These are phyloP conservation scores for Bhutanitis thaidina DNA, from an alignment of 2,888 invertebrate species.

Conservation along the genomic window DNA sequence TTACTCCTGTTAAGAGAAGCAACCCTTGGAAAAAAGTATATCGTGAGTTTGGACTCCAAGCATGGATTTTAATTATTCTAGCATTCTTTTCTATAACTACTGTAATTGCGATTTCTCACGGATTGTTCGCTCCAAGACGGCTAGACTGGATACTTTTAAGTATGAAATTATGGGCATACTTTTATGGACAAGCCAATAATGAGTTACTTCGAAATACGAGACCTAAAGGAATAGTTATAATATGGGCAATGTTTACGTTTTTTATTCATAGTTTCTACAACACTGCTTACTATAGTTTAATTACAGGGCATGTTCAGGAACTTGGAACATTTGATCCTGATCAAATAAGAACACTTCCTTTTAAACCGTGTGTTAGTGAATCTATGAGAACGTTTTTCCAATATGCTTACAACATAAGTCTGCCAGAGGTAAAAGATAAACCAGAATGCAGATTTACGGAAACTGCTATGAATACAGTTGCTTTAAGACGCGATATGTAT, in stretches of 20 bases:
- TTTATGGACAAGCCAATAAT: conserved; percentile 38
- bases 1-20: conserved; percentile 35
- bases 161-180: conserved; percentile 46
- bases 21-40: conserved; percentile 48
- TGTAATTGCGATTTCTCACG: conserved; percentile 23
- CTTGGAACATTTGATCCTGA: conserved; percentile 28
- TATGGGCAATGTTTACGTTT: conserved; percentile 57
- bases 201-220: conserved; percentile 35
- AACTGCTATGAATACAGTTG: conserved; percentile 37
- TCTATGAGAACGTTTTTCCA: conserved; percentile 35
- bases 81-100: conserved; percentile 30
- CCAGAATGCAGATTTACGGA: conserved; percentile 36
- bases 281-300: conserved; percentile 47
- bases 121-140: conserved; percentile 25
- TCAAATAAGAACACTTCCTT: conserved; percentile 34
- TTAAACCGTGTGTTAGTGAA: conserved; percentile 44
- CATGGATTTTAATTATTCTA: conserved; percentile 45
- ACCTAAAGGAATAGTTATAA: conserved; percentile 38
- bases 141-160: conserved; percentile 29
- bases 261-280: conserved; percentile 53
- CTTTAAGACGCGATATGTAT: conserved; percentile 34
- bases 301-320: conserved; percentile 39
- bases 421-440: conserved; percentile 33
- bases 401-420: conserved; percentile 38
- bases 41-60: conserved; percentile 37